Percentiles rank a stretch among this genome's conserved stretches.
These are phyloP conservation scores for Eupithecia abbreviata DNA, from an alignment of 2,888 invertebrate genomes.

Conservation along the genomic window DNA sequence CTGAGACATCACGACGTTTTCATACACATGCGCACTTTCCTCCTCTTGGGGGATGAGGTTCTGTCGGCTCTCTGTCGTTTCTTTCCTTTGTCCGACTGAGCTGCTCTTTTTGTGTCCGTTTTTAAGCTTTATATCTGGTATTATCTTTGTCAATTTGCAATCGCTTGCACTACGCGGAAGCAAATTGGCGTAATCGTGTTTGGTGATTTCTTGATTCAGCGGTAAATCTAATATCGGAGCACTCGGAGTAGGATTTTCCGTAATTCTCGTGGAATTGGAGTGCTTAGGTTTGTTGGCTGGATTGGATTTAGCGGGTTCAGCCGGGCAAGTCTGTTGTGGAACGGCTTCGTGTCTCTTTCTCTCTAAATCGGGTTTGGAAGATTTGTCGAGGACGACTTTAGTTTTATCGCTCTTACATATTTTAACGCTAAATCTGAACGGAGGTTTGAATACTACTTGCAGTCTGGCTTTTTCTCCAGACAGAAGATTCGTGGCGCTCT, in stretches of 20 bases:
- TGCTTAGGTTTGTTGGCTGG: constrained; percentile 65
- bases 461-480: constrained; percentile 88
- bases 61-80: constrained; percentile 78
- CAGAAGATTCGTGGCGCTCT: constrained; percentile 89
- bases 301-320: constrained; percentile 64
- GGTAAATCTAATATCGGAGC: constrained; percentile 60
- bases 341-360: constrained; percentile 66
- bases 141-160: constrained; percentile 69
- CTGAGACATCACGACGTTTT: constrained; percentile 68
- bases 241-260: constrained; percentile 50
- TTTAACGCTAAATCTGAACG: constrained; percentile 93
- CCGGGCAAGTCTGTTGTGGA: constrained; percentile 53
- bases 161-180: constrained; percentile 77
- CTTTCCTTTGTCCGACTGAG: constrained; percentile 75
- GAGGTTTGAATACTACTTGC: constrained; percentile 94
- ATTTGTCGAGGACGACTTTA: constrained; percentile 84
- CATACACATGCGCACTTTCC: constrained; percentile 75
- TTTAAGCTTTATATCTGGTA: constrained; percentile 62
- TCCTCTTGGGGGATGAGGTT: constrained; percentile 77
- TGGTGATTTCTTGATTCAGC: constrained; percentile 54
- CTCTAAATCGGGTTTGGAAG: constrained; percentile 78
- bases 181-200: constrained; percentile 74
- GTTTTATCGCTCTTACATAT: constrained; percentile 89
- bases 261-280: constrained; percentile 61
- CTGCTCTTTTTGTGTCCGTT: constrained; percentile 76